Conservation (phyloP, 2,113 vertebrate species). For the Cheirogaleus medius region DNA sequence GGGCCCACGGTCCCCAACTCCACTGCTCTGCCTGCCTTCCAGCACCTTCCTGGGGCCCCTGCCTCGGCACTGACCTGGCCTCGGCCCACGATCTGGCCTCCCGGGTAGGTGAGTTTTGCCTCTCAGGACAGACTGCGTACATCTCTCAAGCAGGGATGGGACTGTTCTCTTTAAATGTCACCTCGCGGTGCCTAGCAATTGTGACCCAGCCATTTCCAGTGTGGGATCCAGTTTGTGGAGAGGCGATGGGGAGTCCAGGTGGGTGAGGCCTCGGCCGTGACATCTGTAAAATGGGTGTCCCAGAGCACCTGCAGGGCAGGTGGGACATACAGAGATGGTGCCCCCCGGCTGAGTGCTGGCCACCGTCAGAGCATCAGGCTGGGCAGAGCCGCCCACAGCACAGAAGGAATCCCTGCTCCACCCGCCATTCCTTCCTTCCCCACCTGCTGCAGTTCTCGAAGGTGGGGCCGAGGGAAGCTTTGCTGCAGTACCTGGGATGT, state of each 20-base stretch:
- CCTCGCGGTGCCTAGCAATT: background rate
- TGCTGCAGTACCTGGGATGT: accelerated
- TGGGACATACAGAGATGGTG: background rate
- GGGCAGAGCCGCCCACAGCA: background rate
- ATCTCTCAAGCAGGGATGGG: background rate
- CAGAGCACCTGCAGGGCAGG: background rate
- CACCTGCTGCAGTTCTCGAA: background rate
- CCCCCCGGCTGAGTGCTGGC: background rate
- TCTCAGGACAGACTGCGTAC: accelerated
- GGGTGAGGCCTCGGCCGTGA: background rate
- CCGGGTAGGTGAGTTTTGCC: background rate
- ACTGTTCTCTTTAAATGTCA: background rate
- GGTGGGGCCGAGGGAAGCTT: background rate
- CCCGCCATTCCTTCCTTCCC: accelerated
- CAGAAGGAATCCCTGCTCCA: background rate
- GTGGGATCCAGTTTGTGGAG: background rate
- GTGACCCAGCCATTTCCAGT: background rate
- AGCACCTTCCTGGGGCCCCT: background rate
- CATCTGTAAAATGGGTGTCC: background rate
- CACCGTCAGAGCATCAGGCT: accelerated
- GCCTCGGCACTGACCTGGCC: no score
- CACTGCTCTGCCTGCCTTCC: background rate
- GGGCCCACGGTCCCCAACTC: background rate
- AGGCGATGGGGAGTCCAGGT: background rate
- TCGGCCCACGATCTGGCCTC: background rate